These are phyloP conservation scores for Rhodophaea formosa DNA, from an alignment of 2,888 invertebrate genomes.

Conservation along the genomic window DNA sequence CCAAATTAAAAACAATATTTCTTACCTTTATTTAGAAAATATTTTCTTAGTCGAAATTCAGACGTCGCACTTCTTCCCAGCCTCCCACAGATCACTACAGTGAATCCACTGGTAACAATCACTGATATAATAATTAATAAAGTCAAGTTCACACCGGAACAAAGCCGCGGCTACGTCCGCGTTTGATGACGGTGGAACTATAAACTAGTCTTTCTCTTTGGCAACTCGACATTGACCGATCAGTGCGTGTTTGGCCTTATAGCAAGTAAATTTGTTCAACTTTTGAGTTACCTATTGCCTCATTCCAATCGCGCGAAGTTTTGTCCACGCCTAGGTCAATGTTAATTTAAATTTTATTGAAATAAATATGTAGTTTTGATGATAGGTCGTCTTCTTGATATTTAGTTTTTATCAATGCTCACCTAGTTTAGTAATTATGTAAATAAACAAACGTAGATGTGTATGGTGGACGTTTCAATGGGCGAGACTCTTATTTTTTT, in stretches of 20 bases:
- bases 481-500: no score
- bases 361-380: no score
- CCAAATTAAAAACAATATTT: constrained; percentile 17
- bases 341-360: no score
- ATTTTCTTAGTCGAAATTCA: not conserved
- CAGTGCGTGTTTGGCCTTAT: constrained; percentile 10
- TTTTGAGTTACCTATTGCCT: constrained; percentile 1
- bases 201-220: constrained; percentile 33
- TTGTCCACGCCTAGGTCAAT: not conserved
- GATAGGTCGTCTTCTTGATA: no score
- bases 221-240: constrained; percentile 24
- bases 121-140: constrained; percentile 9
- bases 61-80: not conserved
- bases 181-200: not conserved
- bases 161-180: constrained; percentile 4
- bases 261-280: not conserved
- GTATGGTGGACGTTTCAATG: no score
- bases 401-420: no score
- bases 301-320: not conserved
- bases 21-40: not conserved
- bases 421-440: no score
- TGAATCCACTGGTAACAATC: not conserved
- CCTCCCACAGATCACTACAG: not conserved
- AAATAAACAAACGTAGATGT: no score
- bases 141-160: constrained; percentile 2